phyloP scores from a whole-genome alignment of 1,140 invertebrate species.

The Hyposmocoma kahamanoa region DNA sequence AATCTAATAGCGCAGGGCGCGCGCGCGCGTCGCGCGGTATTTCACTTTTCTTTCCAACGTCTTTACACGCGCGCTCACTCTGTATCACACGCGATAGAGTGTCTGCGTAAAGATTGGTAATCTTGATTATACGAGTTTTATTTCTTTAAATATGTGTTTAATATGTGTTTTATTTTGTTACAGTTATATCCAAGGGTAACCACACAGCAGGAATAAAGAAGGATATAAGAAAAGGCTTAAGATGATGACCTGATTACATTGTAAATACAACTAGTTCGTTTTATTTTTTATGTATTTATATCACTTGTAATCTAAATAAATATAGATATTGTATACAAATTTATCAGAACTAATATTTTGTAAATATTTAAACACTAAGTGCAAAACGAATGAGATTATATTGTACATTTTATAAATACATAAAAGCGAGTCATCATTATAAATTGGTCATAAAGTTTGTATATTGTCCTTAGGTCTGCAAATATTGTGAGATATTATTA shows the following conservation, averaged over 20 bases:
- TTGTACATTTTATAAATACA: slow-evolving; percentile 72
- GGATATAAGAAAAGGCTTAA: slow-evolving; percentile 25
- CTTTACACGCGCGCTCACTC: too few species aligned
- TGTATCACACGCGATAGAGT: too few species aligned
- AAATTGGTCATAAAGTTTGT: slow-evolving; percentile 61
- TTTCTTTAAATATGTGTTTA: too few species aligned
- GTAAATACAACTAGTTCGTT: slow-evolving; percentile 58
- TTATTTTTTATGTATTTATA: slow-evolving; percentile 72
- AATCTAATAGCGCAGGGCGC: too few species aligned
- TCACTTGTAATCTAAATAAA: slow-evolving; percentile 60
- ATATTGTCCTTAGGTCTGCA: slow-evolving; percentile 62
- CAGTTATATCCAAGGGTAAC: slow-evolving; percentile 69
- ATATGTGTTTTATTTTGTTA: slow-evolving; percentile 23
- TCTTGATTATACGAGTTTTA: too few species aligned
- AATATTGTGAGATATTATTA: slow-evolving; percentile 69
- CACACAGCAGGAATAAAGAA: slow-evolving; percentile 53
- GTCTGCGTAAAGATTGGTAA: too few species aligned
- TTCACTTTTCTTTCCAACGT: too few species aligned
- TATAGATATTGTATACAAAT: slow-evolving; percentile 65
- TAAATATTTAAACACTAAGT: slow-evolving; percentile 66
- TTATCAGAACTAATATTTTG: slow-evolving; percentile 70
- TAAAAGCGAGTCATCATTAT: slow-evolving; percentile 49
- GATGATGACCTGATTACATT: slow-evolving; percentile 45
- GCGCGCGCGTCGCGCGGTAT: too few species aligned
- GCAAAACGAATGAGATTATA: slow-evolving; percentile 70